Percentiles rank a stretch among this genome's conserved stretches.
phyloP scores from a whole-genome alignment of 2,113 vertebrate genomes.

The Equus quagga region DNA sequence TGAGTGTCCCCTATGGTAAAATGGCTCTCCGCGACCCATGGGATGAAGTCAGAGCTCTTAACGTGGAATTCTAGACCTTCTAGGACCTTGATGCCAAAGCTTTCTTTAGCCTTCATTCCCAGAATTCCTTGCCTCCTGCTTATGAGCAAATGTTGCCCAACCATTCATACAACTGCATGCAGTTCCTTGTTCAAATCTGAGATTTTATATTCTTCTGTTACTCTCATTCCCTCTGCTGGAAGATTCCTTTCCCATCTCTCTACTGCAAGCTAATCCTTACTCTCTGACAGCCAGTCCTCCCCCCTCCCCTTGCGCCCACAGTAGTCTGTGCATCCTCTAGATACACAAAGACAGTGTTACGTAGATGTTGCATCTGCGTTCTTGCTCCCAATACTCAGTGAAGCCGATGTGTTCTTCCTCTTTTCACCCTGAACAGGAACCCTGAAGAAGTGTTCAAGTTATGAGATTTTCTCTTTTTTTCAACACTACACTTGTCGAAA shows the following conservation, averaged over 20 bases:
- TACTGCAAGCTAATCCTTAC: neutral
- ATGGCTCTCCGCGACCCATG: neutral
- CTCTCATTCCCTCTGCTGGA: neutral
- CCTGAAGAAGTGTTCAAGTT: neutral
- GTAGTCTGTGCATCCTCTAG: neutral
- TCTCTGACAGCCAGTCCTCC: neutral
- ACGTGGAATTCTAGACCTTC: neutral
- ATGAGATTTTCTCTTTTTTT: neutral
- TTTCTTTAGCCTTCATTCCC: neutral
- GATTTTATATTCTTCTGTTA: neutral
- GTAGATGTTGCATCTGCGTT: neutral
- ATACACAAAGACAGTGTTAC: neutral
- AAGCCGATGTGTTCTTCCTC: neutral
- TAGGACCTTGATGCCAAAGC: neutral
- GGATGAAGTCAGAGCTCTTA: neutral
- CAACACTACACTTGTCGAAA: neutral
- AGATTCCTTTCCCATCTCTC: neutral
- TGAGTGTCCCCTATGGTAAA: neutral
- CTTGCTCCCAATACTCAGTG: neutral
- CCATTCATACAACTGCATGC: accelerated
- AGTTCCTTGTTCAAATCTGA: neutral
- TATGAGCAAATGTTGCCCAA: neutral
- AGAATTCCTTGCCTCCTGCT: neutral
- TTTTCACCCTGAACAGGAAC: neutral
- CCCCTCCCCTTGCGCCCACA: accelerated